Evolutionary conservation across 2,113 vertebrate species (phyloP).

Genomic region (Thomomys bottae): DNA sequence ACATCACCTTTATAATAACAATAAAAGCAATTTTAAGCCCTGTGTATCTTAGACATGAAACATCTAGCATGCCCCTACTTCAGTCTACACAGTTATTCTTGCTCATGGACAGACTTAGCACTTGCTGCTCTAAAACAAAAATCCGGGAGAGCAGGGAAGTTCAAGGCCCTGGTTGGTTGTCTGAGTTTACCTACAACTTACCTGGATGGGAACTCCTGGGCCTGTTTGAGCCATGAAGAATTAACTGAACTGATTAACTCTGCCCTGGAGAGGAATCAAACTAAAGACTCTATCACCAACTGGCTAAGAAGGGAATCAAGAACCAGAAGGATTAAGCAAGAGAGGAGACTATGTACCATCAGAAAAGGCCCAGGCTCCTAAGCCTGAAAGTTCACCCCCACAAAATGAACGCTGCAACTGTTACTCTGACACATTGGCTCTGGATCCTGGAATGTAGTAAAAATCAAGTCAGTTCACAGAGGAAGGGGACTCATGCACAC

Average conservation of each 20-base stretch:
- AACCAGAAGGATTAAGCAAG: too few species aligned
- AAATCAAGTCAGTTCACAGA: neutral
- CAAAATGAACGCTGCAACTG: neutral
- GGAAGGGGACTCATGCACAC: conserved; percentile 34
- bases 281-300: rapidly evolving
- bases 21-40: too few species aligned
- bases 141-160: neutral
- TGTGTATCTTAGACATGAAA: too few species aligned
- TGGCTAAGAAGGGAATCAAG: neutral
- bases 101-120: neutral
- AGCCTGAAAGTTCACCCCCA: too few species aligned
- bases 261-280: neutral
- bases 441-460: neutral
- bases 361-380: neutral
- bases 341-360: neutral
- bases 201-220: neutral
- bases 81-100: neutral
- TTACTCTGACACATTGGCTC: neutral
- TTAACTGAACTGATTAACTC: neutral
- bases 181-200: neutral
- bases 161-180: neutral
- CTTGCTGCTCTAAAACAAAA: neutral
- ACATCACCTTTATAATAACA: too few species aligned
- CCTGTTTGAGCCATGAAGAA: neutral
- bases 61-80: neutral